Conservation (phyloP, 2,888 invertebrate species). For the Drosophila merina region DNA sequence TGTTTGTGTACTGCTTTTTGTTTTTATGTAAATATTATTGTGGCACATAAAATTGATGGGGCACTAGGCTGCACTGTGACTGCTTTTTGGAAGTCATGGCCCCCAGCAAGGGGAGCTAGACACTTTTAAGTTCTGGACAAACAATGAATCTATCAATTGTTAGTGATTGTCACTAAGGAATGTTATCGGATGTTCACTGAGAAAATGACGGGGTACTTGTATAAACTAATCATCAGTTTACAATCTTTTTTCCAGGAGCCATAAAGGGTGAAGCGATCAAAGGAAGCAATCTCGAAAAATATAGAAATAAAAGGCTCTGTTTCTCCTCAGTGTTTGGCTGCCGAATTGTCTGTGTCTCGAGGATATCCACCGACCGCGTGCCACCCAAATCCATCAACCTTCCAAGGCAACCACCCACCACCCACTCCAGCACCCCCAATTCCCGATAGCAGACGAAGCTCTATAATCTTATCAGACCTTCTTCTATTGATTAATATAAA, state of each 20-base stretch:
- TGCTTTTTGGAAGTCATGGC: slow-evolving; percentile 10
- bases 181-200: slow-evolving; percentile 30
- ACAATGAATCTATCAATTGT: slow-evolving; percentile 70
- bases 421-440: neutral
- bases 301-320: no score
- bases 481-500: slow-evolving; percentile 71
- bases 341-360: neutral
- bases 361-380: slow-evolving; percentile 7
- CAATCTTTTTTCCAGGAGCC: neutral
- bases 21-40: slow-evolving; percentile 68
- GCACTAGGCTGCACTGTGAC: slow-evolving; percentile 21
- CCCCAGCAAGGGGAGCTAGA: slow-evolving; percentile 39
- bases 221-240: neutral
- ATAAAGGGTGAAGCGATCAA: no score
- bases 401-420: slow-evolving; percentile 1
- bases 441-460: slow-evolving; percentile 28
- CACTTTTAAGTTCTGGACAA: slow-evolving; percentile 59
- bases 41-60: slow-evolving; percentile 31
- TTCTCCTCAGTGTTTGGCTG: neutral
- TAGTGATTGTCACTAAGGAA: slow-evolving; percentile 61
- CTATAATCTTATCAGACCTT: slow-evolving; percentile 56
- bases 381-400: neutral
- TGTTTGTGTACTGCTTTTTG: slow-evolving; percentile 24
- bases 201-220: neutral
- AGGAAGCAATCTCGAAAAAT: no score